Base-by-base conservation (phyloP, 2,888 invertebrate species). In the Lutraria lutraria region DNA sequence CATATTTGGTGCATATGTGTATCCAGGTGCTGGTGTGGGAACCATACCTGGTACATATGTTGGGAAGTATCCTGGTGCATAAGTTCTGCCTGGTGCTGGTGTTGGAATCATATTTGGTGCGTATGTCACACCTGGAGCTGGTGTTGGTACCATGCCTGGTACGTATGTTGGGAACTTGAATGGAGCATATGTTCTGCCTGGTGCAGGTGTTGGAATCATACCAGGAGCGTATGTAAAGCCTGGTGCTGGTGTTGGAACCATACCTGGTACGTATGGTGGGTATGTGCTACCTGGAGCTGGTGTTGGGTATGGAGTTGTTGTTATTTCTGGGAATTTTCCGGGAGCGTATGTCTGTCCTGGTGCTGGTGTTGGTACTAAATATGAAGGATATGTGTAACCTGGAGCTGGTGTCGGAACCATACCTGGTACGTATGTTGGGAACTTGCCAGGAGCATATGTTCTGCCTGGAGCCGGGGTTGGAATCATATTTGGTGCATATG, bases 11-110 rank as follows among this genome's bases (percentile, higher is more conserved):
- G 91, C 92, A 88, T 91, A 90, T 54, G 94, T 93, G 72, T 80
- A 82, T n/a, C 93, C 93, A 56, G 94, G 94, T 16, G 83, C 90
- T 34, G 93, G 91, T 81, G 93, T 91, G 16, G 93, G 93, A 16
- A 92, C 90, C 83, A 89, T 88, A 10, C 92, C 91, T 43, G 89
- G 90, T 72, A 85, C 68, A 21, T 76, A 88, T 31, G 92, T 90
- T 80, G 88, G 88, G 63, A 82, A 76, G 56, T 56, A 76, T n/a
- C 56, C 68, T 81, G 91, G 88, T n/a, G 88, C 84, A 83, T 87
- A 92, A 34, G 90, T 85, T 15, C 81, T 29, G 25, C 89, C 91
- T 84, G 93, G 93, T 29, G 89, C 87, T 54, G 90, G 90, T 29
- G 92, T 92, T 72, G 92, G 91, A 0, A 90, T 19, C 81, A 86